phyloP scores from a whole-genome alignment of 53 echinoderm and acorn worm species.

The Arbacia lixula region DNA sequence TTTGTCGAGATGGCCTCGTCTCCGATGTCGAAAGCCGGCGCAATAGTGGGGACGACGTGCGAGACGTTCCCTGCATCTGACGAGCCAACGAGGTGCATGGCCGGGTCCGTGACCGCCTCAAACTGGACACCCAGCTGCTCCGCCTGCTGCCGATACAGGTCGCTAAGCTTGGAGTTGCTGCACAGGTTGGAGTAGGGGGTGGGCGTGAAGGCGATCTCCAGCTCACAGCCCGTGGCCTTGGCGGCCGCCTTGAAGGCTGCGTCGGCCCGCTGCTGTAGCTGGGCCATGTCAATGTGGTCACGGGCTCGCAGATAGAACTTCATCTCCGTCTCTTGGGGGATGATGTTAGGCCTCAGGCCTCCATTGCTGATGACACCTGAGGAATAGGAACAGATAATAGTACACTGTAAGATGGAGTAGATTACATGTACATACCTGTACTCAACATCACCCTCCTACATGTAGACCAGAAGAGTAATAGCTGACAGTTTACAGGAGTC shows the following conservation, averaged over 20 bases:
- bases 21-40: conserved; percentile 72
- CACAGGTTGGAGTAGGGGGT: conserved; percentile 82
- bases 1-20: conserved; percentile 55
- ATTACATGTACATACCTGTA: no score
- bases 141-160: conserved; percentile 67
- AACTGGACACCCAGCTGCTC: conserved; percentile 65
- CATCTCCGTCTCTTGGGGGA: conserved; percentile 79
- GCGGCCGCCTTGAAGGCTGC: conserved; percentile 83
- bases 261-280: conserved; percentile 75
- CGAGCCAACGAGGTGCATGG: conserved; percentile 67
- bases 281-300: conserved; percentile 86
- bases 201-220: conserved; percentile 72
- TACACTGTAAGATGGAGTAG: no score
- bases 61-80: conserved; percentile 85
- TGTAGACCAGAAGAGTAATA: no score
- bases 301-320: conserved; percentile 78
- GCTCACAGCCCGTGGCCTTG: conserved; percentile 82
- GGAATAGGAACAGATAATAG: no score
- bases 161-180: conserved; percentile 62
- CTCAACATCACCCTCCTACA: no score
- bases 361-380: conserved; percentile 80
- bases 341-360: conserved; percentile 84
- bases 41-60: conserved; percentile 75
- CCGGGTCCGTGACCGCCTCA: conserved; percentile 22
- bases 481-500: no score